These are phyloP conservation scores for Hypomecis punctinalis DNA, from an alignment of 2,888 invertebrate genomes.

Conservation along the genomic window DNA sequence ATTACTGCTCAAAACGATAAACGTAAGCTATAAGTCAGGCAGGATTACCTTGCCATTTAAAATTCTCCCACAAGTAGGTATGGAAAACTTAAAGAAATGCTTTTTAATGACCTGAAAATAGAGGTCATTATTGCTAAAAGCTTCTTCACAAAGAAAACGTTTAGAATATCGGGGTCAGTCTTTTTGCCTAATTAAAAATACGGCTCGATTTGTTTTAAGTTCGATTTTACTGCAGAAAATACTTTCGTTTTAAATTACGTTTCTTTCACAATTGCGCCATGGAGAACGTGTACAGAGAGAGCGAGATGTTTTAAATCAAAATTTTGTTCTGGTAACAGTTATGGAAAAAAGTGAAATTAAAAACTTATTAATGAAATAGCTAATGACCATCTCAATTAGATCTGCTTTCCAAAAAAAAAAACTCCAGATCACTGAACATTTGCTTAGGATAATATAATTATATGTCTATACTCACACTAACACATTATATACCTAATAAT, in stretches of 20 bases:
- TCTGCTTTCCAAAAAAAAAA: too few relatives aligned
- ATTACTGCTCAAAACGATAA: constrained; percentile 13
- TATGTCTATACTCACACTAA: too few relatives aligned
- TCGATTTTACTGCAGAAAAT: constrained; percentile 51
- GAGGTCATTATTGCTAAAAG: background rate
- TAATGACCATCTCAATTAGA: too few relatives aligned
- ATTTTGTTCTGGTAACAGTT: background rate
- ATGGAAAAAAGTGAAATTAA: too few relatives aligned
- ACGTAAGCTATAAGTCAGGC: constrained; percentile 12
- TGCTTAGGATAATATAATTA: too few relatives aligned
- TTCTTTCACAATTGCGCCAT: background rate
- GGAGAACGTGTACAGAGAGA: constrained; percentile 5
- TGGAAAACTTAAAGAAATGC: background rate
- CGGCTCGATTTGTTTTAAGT: constrained; percentile 60
- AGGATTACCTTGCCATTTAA: background rate
- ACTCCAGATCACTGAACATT: too few relatives aligned
- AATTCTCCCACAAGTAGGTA: background rate
- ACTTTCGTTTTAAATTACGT: constrained; percentile 22
- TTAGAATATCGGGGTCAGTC: constrained; percentile 9
- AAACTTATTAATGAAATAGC: too few relatives aligned
- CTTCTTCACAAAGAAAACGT: constrained; percentile 3
- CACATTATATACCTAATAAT: too few relatives aligned
- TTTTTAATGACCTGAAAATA: background rate
- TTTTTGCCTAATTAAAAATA: constrained; percentile 49
- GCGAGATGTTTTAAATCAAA: background rate